Evolutionary conservation across 2,888 invertebrate genomes (phyloP).

Genomic region (Hydraecia micacea): DNA sequence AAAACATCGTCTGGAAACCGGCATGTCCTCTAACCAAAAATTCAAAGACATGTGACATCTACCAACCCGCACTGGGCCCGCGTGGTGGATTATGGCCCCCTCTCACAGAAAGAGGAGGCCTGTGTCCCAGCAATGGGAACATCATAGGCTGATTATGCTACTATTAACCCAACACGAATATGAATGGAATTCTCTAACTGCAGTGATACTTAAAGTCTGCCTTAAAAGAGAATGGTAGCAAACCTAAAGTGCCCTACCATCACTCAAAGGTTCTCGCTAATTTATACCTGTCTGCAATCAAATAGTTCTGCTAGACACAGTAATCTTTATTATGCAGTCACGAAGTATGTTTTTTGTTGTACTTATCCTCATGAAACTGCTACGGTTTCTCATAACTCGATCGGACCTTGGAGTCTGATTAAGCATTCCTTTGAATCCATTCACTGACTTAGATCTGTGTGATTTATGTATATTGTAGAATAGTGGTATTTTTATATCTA

Average conservation of each 20-base stretch:
- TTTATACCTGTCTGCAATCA: slow-evolving; percentile 66
- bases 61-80: not conserved
- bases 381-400: slow-evolving; percentile 63
- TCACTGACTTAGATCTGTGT: slow-evolving; percentile 58
- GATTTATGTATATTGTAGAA: slow-evolving; percentile 26
- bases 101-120: not conserved
- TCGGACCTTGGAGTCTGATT: slow-evolving; percentile 69
- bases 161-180: not conserved
- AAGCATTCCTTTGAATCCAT: slow-evolving; percentile 66
- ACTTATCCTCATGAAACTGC: slow-evolving; percentile 63
- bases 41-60: not conserved
- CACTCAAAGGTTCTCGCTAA: slow-evolving; percentile 44
- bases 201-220: not conserved
- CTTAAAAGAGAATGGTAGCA: slow-evolving; percentile 46
- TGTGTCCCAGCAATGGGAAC: not conserved
- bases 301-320: slow-evolving; percentile 59
- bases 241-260: slow-evolving; percentile 22
- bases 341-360: slow-evolving; percentile 66
- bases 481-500: slow-evolving; percentile 5
- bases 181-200: not conserved
- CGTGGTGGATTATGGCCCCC: too few species aligned
- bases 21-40: not conserved
- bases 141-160: not conserved
- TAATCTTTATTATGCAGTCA: slow-evolving; percentile 70
- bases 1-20: not conserved